Base-by-base conservation (phyloP, 2,797 vertebrate species). In the Jordanella pulchra region DNA sequence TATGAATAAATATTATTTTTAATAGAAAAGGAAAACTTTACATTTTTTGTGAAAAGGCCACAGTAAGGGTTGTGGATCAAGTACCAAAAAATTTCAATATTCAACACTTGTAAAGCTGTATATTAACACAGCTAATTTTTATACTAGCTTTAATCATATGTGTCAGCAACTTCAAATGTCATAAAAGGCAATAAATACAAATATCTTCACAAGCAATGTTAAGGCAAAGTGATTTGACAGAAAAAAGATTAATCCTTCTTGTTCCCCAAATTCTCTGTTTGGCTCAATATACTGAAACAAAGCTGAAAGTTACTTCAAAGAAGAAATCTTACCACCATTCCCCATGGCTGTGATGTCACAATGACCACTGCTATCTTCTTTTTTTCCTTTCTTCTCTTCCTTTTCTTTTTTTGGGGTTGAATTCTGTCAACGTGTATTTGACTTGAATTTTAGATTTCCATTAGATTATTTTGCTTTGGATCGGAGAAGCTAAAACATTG, bases 261-360 rank as follows among this genome's bases (percentile, higher is more conserved):
- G n/a, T 54, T 54, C 11, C 25, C 39, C 14, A 67, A 48, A 7
- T 30, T 28, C 39, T 14, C 58, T 14, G 7, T 1, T 21, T 51
- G 21, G 1, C 1, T 2, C 0, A 42, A 71, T 6, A 25, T 6
- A 51, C 6, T 39, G 7, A 39, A 35, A 54, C 48, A 61, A 1
- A 68, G 48, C 5, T 73, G 14, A 76, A 78, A 77, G 28, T 32
- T 54, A 68, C 15, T 69, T 14, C 76, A 17, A 13, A 67, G 27
- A 65, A 71, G 72, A n/a, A 45, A 12, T 73, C 89, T 87, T 89
- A 93, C 92, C 91, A 75, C 58, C 25, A 58, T 86, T 92, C 44
- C 89, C 92, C 92, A 93, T 93, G 1, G 68, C 42, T 77, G 56
- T 75, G 23, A 1, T 51, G 74, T 14, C 73, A 79, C 50, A 65